Percentiles rank a stretch among this genome's conserved stretches.
phyloP scores from a whole-genome alignment of 2,888 invertebrate genomes.

The Zelleria hepariella region DNA sequence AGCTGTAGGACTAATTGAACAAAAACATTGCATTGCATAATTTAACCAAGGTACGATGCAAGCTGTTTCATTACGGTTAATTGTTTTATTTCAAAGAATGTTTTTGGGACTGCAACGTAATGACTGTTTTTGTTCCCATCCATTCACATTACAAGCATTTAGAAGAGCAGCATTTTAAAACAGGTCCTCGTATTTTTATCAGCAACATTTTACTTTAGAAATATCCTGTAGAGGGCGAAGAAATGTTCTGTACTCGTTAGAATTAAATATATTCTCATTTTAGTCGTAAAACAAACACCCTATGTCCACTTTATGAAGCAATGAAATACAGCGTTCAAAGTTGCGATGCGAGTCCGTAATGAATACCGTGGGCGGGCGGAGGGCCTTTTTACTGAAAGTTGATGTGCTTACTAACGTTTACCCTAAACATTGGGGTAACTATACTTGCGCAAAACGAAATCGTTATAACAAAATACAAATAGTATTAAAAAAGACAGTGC shows the following conservation, averaged over 20 bases:
- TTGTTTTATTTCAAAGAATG: not conserved
- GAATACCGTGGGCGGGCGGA: not conserved
- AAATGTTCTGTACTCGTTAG: not conserved
- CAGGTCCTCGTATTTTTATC: not conserved
- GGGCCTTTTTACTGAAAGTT: not conserved
- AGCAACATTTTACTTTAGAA: not conserved
- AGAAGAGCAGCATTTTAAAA: not conserved
- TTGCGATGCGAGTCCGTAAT: not conserved
- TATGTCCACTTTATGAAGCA: conserved; percentile 3
- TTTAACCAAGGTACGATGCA: not conserved
- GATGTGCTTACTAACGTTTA: not conserved
- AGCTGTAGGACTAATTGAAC: conserved; percentile 1
- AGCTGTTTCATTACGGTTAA: not conserved
- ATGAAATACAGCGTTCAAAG: conserved; percentile 2
- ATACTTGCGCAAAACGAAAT: not conserved
- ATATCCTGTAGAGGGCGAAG: not conserved
- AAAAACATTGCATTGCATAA: conserved; percentile 2
- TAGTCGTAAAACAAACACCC: conserved; percentile 3
- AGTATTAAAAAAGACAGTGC: too few species aligned
- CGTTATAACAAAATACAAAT: not conserved
- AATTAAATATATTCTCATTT: conserved; percentile 1
- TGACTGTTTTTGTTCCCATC: not conserved
- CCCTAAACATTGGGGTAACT: not conserved
- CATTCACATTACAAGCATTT: not conserved
- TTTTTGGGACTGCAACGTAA: not conserved